Conservation (phyloP, 2,888 invertebrate genomes). For the Tenthredo mesomela region DNA sequence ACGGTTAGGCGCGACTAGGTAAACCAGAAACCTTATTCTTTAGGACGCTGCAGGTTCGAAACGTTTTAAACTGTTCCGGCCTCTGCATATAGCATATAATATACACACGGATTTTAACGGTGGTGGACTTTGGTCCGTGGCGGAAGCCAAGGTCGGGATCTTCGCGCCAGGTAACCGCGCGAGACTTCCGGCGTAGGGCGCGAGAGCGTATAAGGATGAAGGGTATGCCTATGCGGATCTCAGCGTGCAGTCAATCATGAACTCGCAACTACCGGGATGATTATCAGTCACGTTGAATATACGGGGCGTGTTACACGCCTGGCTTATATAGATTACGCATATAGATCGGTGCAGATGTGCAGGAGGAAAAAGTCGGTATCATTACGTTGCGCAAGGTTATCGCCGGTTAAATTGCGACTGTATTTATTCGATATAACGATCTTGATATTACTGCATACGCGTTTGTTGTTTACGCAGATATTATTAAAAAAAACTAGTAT, state of each 20-base stretch:
- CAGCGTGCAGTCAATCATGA: background rate
- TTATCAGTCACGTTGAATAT: background rate
- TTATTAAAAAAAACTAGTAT: background rate
- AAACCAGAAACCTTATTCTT: background rate
- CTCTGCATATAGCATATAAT: background rate
- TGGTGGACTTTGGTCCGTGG: too few species aligned
- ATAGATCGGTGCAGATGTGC: background rate
- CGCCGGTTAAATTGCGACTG: background rate
- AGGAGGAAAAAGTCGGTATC: too few species aligned
- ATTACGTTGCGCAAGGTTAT: background rate
- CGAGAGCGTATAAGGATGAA: background rate
- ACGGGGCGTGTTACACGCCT: slow-evolving; percentile 6
- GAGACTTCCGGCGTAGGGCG: background rate
- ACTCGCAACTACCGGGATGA: background rate
- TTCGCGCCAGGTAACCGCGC: background rate
- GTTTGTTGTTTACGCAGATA: too few species aligned
- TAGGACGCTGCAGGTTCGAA: background rate
- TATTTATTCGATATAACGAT: background rate
- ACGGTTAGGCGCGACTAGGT: slow-evolving; percentile 1
- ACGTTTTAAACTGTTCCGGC: background rate
- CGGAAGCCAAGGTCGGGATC: too few species aligned
- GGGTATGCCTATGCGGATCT: too few species aligned
- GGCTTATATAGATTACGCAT: background rate
- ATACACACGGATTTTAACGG: too few species aligned
- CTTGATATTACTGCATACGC: too few species aligned